Evolutionary conservation across 2,113 vertebrate genomes (phyloP).

Genomic region (Rhizomys pruinosus): DNA sequence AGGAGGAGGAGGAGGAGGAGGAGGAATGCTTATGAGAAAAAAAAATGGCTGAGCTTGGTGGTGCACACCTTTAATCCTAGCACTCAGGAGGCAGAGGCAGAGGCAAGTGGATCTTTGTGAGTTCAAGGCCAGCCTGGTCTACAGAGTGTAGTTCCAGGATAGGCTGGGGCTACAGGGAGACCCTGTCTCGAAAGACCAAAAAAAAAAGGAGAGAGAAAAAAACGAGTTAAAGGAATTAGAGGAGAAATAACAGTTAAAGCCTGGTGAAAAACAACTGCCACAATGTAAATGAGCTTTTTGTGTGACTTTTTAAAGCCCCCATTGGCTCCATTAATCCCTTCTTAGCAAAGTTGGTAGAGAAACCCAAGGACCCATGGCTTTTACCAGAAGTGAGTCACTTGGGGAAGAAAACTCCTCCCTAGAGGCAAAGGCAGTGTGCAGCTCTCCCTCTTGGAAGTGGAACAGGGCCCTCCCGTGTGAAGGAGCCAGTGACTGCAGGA

Average conservation of each 20-base stretch:
- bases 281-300: neutral
- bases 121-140: no score
- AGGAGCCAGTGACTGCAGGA: neutral
- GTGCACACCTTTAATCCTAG: no score
- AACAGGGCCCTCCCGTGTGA: rapidly evolving
- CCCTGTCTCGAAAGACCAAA: no score
- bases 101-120: no score
- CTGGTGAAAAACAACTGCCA: neutral
- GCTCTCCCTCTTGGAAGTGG: conserved; percentile 32
- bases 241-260: neutral
- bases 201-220: neutral
- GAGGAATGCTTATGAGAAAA: no score
- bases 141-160: no score
- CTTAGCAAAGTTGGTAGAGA: neutral
- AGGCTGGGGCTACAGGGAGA: no score
- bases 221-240: neutral
- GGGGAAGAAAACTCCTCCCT: neutral
- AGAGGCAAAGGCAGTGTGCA: neutral
- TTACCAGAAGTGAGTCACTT: conserved; percentile 14
- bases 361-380: neutral
- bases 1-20: no score
- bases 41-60: no score
- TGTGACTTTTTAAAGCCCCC: neutral
- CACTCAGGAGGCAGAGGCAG: no score
- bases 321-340: neutral